Conservation (phyloP, 2,888 invertebrate species). For the Drosophila leonis region DNA sequence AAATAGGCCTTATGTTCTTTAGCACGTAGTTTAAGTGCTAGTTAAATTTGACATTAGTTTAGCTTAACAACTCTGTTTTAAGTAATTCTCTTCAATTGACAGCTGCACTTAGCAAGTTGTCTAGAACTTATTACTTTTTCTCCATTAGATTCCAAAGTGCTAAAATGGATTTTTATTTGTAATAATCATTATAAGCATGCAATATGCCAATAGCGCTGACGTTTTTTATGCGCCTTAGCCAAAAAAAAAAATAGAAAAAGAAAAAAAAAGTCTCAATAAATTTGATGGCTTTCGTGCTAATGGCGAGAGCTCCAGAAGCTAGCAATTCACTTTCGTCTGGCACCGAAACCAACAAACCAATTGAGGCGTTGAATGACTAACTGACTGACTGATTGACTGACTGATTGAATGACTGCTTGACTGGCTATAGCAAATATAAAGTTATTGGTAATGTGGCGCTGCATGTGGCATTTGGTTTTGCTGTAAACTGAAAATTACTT, state of each 20-base stretch:
- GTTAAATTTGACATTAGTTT: neutral
- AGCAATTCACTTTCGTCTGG: constrained; percentile 72
- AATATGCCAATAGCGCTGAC: constrained; percentile 26
- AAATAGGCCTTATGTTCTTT: neutral
- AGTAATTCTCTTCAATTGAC: neutral
- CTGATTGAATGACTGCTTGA: constrained; percentile 6
- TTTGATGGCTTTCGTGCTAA: constrained; percentile 58
- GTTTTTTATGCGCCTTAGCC: constrained; percentile 39
- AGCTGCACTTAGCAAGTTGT: neutral
- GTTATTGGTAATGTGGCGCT: constrained; percentile 59
- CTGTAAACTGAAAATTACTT: constrained; percentile 28
- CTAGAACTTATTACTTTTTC: neutral
- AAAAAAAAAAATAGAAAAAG: constrained; percentile 29
- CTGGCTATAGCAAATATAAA: constrained; percentile 33
- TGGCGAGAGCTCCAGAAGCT: constrained; percentile 41
- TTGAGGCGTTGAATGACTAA: constrained; percentile 47
- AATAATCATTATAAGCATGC: constrained; percentile 9
- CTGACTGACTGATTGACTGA: constrained; percentile 5
- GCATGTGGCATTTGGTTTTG: constrained; percentile 38
- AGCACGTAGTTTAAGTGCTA: neutral
- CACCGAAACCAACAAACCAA: constrained; percentile 72
- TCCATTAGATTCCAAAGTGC: constrained; percentile 11
- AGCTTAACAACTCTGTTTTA: neutral
- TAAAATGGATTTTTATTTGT: constrained; percentile 9
- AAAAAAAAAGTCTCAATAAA: constrained; percentile 43